phyloP scores from a whole-genome alignment of 2,113 vertebrate genomes.

The Microtus pennsylvanicus region DNA sequence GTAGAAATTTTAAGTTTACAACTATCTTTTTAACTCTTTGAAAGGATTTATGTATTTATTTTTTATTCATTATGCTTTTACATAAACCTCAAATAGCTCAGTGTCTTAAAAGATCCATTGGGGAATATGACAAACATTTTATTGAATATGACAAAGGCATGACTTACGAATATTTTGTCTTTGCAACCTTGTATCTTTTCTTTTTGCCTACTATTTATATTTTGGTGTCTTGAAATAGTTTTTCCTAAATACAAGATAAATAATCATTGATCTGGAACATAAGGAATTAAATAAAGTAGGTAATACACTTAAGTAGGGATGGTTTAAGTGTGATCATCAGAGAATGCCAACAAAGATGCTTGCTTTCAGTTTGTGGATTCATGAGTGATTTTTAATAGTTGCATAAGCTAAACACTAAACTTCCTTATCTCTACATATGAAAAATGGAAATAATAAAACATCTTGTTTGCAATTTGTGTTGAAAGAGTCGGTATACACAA shows the following conservation, averaged over 20 bases:
- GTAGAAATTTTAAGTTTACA: constrained; percentile 7
- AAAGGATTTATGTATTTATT: not conserved
- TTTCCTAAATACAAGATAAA: not conserved
- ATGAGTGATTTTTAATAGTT: not conserved
- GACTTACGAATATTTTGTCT: not conserved
- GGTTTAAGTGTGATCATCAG: not conserved
- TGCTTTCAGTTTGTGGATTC: not conserved
- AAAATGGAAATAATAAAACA: too few species aligned
- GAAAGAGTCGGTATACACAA: not conserved
- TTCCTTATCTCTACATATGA: not conserved
- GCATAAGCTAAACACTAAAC: not conserved
- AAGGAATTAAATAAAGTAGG: not conserved
- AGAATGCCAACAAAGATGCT: fast-evolving
- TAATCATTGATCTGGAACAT: not conserved
- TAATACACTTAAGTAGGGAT: not conserved
- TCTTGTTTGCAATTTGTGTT: not conserved
- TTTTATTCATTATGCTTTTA: not conserved
- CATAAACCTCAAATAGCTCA: not conserved
- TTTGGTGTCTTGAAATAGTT: not conserved
- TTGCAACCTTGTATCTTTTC: not conserved
- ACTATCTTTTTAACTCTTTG: not conserved
- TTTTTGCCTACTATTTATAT: not conserved
- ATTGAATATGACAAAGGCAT: not conserved
- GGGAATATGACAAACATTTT: not conserved
- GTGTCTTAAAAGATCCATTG: not conserved